phyloP scores from a whole-genome alignment of 2,888 invertebrate species.

The Melipona bicolor region DNA sequence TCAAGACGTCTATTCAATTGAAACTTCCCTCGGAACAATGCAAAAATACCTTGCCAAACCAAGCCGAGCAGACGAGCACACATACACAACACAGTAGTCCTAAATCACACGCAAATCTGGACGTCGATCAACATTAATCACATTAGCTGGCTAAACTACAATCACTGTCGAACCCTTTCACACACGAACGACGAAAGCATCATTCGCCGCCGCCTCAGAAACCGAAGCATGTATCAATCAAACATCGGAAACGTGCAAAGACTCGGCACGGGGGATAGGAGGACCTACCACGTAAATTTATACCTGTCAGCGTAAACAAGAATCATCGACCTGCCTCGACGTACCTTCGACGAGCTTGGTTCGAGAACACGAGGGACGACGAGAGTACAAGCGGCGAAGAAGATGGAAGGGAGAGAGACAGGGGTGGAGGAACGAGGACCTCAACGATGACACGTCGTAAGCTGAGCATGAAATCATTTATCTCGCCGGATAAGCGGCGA shows the following conservation, averaged over 20 bases:
- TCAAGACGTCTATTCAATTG: neutral
- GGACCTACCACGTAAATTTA: slow-evolving; percentile 6
- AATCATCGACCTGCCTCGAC: slow-evolving; percentile 28
- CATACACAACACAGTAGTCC: neutral
- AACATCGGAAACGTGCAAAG: slow-evolving; percentile 3
- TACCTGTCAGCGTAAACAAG: slow-evolving; percentile 24
- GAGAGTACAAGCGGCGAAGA: slow-evolving; percentile 38
- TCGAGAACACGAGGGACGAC: slow-evolving; percentile 24
- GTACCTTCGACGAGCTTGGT: neutral
- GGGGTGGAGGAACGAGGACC: slow-evolving; percentile 69
- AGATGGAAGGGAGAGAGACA: slow-evolving; percentile 17
- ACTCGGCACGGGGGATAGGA: neutral
- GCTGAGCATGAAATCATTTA: slow-evolving; percentile 83
- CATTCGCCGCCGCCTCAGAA: neutral
- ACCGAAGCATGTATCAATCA: slow-evolving; percentile 22
- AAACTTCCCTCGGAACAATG: neutral
- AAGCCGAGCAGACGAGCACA: neutral
- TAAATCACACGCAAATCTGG: neutral
- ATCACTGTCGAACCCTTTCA: neutral
- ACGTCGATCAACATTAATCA: neutral
- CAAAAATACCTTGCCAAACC: neutral
- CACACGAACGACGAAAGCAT: neutral
- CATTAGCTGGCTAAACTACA: neutral
- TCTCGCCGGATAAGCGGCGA: slow-evolving; percentile 80
- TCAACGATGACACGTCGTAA: slow-evolving; percentile 78